A percentile compares a stretch with the other conserved stretches of the same genome.
Evolutionary conservation across 2,888 invertebrate genomes (phyloP).

Genomic region (Eupithecia pulchellata): DNA sequence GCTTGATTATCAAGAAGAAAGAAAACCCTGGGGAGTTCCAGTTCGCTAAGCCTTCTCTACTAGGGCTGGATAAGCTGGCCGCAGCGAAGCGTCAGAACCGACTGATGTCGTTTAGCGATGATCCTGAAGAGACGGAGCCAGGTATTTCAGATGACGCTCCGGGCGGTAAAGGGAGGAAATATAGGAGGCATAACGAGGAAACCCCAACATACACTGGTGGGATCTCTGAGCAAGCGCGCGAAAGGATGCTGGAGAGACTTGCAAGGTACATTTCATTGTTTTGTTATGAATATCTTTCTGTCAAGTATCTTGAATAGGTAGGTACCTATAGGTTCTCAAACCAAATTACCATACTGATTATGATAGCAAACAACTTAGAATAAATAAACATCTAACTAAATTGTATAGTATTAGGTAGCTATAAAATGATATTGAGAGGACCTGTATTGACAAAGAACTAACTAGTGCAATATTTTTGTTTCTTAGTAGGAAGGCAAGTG

Average conservation of each 20-base stretch:
- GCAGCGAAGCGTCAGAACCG: slow-evolving; percentile 89
- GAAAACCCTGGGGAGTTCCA: slow-evolving; percentile 88
- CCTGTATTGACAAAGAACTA: too few species aligned
- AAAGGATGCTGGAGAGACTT: slow-evolving; percentile 89
- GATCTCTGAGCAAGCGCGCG: slow-evolving; percentile 91
- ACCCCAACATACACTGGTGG: slow-evolving; percentile 98
- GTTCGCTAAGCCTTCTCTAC: slow-evolving; percentile 90
- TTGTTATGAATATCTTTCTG: background rate
- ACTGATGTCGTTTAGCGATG: slow-evolving; percentile 87
- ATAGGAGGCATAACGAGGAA: slow-evolving; percentile 92
- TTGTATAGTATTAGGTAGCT: background rate
- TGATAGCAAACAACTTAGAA: background rate
- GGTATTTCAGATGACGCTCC: slow-evolving; percentile 53
- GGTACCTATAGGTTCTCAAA: background rate
- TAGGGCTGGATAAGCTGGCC: slow-evolving; percentile 94
- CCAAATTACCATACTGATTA: background rate
- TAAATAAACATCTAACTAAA: background rate
- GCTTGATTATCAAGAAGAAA: slow-evolving; percentile 89
- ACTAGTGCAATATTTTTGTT: too few species aligned
- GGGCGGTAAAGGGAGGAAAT: slow-evolving; percentile 85
- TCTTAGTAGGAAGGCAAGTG: too few species aligned
- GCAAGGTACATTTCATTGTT: slow-evolving; percentile 66
- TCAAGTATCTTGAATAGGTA: background rate
- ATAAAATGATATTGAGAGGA: too few species aligned
- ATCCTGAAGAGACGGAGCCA: slow-evolving; percentile 61